Conservation (phyloP, 2,888 invertebrate species). For the Lasioglossum vierecki region DNA sequence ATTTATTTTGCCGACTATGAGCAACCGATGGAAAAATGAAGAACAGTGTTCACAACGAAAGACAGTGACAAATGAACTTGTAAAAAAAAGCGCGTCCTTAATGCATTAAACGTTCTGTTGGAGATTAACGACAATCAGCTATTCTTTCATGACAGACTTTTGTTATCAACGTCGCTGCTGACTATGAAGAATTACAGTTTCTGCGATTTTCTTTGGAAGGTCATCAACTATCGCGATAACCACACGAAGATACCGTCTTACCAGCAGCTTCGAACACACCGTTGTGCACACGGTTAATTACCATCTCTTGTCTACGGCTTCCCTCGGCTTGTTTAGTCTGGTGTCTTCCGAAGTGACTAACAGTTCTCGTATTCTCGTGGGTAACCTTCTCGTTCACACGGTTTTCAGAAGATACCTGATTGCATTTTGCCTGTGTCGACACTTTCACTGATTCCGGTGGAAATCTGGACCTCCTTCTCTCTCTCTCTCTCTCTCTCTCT, state of each 20-base stretch:
- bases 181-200: conserved; percentile 17
- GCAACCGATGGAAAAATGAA: neutral
- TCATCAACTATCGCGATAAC: neutral
- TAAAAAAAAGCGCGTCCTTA: neutral
- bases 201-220: neutral
- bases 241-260: neutral
- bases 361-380: conserved; percentile 13
- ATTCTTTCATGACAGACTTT: neutral
- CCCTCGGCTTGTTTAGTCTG: neutral
- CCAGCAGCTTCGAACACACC: neutral
- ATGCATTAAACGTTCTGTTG: neutral
- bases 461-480: too few relatives aligned
- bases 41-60: neutral
- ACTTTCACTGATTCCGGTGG: neutral
- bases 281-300: conserved; percentile 23
- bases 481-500: too few relatives aligned
- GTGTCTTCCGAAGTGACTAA: conserved; percentile 7
- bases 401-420: neutral
- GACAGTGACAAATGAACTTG: conserved; percentile 6
- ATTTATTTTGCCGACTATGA: neutral
- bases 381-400: neutral
- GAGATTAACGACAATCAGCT: conserved; percentile 10
- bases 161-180: neutral
- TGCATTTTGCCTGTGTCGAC: neutral
- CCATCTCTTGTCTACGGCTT: conserved; percentile 4